phyloP scores from a whole-genome alignment of 2,888 invertebrate species.

The Dolichomitus sp. region DNA sequence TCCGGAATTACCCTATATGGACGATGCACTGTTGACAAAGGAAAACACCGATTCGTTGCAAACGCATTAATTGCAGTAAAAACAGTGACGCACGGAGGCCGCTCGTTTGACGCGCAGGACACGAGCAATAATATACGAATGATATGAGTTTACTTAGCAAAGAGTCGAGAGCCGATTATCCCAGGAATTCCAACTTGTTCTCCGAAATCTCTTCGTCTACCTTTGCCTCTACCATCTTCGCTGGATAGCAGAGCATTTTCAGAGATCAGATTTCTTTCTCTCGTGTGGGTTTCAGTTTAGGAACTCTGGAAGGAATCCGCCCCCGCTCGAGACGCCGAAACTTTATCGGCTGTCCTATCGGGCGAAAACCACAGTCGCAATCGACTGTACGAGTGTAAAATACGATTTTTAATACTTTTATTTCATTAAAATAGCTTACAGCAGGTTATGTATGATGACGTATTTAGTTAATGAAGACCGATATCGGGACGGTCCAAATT shows the following conservation, averaged over 20 bases:
- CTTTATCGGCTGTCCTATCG: constrained; percentile 47
- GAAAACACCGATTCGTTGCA: constrained; percentile 29
- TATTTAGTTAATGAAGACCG: constrained; percentile 55
- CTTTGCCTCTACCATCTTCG: constrained; percentile 2
- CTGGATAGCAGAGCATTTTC: constrained; percentile 53
- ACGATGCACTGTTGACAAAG: constrained; percentile 5
- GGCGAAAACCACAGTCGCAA: constrained; percentile 12
- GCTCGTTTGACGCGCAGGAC: constrained; percentile 41
- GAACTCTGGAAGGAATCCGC: constrained; percentile 42
- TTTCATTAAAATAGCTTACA: constrained; percentile 33
- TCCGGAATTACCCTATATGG: not conserved
- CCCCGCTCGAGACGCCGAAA: constrained; percentile 55
- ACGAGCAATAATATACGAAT: constrained; percentile 57
- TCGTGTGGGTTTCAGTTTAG: constrained; percentile 52
- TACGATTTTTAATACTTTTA: constrained; percentile 55
- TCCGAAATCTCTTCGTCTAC: constrained; percentile 39
- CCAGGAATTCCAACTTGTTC: constrained; percentile 53
- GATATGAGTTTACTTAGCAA: constrained; percentile 62
- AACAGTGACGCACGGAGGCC: constrained; percentile 42
- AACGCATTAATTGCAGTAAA: constrained; percentile 20
- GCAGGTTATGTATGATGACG: constrained; percentile 11
- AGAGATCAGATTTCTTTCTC: constrained; percentile 64
- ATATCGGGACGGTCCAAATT: constrained; percentile 72
- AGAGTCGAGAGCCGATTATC: constrained; percentile 52
- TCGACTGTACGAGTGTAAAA: constrained; percentile 20